A percentile compares a stretch with the other conserved stretches of the same genome.
phyloP scores from a whole-genome alignment of 2,888 invertebrate species.

The Cyaniris semiargus region DNA sequence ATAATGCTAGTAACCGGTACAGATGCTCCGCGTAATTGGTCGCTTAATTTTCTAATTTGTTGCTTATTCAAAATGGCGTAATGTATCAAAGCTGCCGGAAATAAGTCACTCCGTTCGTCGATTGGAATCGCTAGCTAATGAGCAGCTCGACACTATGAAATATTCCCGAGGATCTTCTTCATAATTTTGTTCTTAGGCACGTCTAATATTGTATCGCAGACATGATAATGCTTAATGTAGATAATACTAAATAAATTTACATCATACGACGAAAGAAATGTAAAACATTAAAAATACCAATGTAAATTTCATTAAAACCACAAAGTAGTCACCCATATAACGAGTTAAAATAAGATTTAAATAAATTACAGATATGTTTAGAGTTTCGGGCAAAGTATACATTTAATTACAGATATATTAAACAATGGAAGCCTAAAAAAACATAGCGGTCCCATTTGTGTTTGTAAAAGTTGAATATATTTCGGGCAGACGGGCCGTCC shows the following conservation, averaged over 20 bases:
- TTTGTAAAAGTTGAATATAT: conserved; percentile 24
- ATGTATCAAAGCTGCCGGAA: background rate
- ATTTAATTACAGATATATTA: conserved; percentile 24
- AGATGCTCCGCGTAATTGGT: conserved; percentile 27
- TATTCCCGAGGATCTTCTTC: background rate
- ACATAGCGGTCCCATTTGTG: background rate
- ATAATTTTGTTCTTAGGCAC: background rate
- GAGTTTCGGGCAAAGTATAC: background rate
- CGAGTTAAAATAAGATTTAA: background rate
- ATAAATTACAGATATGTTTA: background rate
- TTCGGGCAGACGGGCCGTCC: background rate
- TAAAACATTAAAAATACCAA: background rate
- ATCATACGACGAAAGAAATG: background rate
- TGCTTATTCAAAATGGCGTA: conserved; percentile 17
- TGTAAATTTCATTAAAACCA: background rate
- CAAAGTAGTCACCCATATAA: background rate
- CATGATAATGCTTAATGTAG: too few relatives aligned
- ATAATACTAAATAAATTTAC: background rate
- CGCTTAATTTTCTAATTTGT: conserved; percentile 34
- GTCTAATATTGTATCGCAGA: too few relatives aligned
- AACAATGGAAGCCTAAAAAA: conserved; percentile 28
- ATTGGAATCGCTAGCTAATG: background rate
- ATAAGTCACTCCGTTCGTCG: background rate
- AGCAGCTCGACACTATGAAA: background rate
- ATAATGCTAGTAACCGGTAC: conserved; percentile 29